These are phyloP conservation scores for Suncus etruscus DNA, from an alignment of 2,113 vertebrate genomes.

Conservation along the genomic window DNA sequence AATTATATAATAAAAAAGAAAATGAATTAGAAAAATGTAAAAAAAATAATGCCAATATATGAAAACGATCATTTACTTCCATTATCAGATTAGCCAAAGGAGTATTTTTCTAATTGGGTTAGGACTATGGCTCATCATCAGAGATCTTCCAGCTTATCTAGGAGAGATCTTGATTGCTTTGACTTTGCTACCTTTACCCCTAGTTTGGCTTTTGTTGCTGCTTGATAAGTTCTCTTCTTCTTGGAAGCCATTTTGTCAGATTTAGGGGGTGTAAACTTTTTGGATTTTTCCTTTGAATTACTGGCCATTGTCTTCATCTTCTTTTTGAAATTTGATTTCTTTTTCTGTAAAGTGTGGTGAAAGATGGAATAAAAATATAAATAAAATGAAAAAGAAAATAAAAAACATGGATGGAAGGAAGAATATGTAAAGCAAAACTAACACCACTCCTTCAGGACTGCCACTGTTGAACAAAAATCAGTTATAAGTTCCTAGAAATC, in stretches of 20 bases:
- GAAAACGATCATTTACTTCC: constrained; percentile 82
- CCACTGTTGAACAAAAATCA: constrained; percentile 79
- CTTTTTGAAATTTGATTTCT: constrained; percentile 95
- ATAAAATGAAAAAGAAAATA: constrained; percentile 83
- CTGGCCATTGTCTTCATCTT: constrained; percentile 94
- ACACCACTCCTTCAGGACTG: constrained; percentile 52
- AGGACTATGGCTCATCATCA: constrained; percentile 91
- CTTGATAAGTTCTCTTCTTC: constrained; percentile 95
- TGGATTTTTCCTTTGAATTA: constrained; percentile 93
- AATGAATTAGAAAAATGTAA: constrained; percentile 13
- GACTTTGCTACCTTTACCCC: constrained; percentile 93
- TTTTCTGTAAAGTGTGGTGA: constrained; percentile 93
- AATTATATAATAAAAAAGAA: constrained; percentile 77
- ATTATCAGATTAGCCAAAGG: constrained; percentile 87
- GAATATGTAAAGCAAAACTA: constrained; percentile 72
- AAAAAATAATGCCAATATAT: constrained; percentile 52
- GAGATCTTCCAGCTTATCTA: constrained; percentile 93
- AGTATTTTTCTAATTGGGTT: constrained; percentile 89
- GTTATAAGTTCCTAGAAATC: constrained; percentile 57
- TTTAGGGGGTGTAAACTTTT: constrained; percentile 94
- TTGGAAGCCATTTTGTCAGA: constrained; percentile 92
- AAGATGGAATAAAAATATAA: constrained; percentile 90
- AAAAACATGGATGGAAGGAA: constrained; percentile 80
- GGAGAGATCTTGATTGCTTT: constrained; percentile 95
- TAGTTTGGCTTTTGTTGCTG: constrained; percentile 92